Base-by-base conservation (phyloP, 2,113 vertebrate species). In the Larimichthys polyactis region DNA sequence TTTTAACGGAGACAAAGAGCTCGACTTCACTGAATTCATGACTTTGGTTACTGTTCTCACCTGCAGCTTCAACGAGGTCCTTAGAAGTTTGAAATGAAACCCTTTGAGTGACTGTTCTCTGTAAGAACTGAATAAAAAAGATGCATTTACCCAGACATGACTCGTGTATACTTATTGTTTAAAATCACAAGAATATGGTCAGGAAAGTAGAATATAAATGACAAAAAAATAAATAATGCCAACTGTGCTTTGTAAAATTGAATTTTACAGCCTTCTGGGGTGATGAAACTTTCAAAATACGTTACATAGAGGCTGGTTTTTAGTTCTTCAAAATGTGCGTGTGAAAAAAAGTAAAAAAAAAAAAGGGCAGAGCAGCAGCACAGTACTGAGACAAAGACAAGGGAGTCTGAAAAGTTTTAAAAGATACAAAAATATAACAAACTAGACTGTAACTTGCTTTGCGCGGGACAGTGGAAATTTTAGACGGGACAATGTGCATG, bases 1-100 rank as follows among this genome's bases (percentile, higher is more conserved):
- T 16, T 70, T 90, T 9, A 91, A 95, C 0, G 83, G 92, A 0
- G 94, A 96, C 54, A 73, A 71, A 0, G 76, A 94, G 80, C 88
- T 96, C 32, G 95, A 96, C 90, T 97, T 96, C 93, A 91, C 11
- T 0, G 95, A 96, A 86, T 96, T 95, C 74, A 24, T 96, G 3
- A 71, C 92, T 58, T 78, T 95, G 3, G 87, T 96, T 15, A 89
- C 93, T 9, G 17, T 79, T 1, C 57, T 96, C 32, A 90, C 92
- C 15, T 90, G 86, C 1, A 78, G 86, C 79, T 95, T 90, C 52
- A 95, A 96, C 0, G 6, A 8, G 51, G 0, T 0, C 0, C 0
- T 4, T 77, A 78, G 67, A 87, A 89, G 57, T 89, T 75, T 22
- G 1, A n/a, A 58, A 79, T 51, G 1, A 24, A 24, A 24, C 2